A percentile compares a stretch with the other conserved stretches of the same genome.
These are phyloP conservation scores for Brachypteracias leptosomus DNA, from an alignment of 2,113 vertebrate species.

Conservation along the genomic window DNA sequence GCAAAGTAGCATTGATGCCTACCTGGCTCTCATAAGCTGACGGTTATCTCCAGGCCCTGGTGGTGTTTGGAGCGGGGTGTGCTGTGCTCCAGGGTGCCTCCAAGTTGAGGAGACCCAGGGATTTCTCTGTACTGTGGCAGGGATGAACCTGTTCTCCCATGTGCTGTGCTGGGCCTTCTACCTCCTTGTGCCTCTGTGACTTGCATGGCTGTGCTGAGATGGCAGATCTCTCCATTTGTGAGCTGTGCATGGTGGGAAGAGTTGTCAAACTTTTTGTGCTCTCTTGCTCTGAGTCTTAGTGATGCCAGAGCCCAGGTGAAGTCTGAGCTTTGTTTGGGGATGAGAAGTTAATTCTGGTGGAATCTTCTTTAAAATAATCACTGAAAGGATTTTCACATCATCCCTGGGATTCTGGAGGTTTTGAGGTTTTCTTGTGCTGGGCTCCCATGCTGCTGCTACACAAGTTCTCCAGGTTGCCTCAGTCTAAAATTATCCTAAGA, in stretches of 20 bases:
- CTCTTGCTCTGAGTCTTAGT: not conserved
- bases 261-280: not conserved
- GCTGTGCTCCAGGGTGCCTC: not conserved
- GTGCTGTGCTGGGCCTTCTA: not conserved
- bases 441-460: not conserved
- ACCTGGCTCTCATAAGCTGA: not conserved
- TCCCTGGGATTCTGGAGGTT: not conserved
- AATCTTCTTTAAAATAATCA: not conserved
- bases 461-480: not conserved
- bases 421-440: not conserved
- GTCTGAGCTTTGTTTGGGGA: not conserved
- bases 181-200: accelerated
- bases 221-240: not conserved
- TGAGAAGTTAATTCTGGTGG: not conserved
- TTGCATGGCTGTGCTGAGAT: not conserved
- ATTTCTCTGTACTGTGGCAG: not conserved
- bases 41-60: accelerated
- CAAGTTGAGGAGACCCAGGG: not conserved
- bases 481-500: not conserved
- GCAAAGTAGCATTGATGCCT: accelerated
- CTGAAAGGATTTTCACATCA: not conserved
- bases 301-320: not conserved
- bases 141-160: not conserved
- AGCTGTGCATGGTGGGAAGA: not conserved
- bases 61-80: not conserved